Base-by-base conservation (phyloP, 2,113 vertebrate genomes). In the Eulacestoma nigropectus region DNA sequence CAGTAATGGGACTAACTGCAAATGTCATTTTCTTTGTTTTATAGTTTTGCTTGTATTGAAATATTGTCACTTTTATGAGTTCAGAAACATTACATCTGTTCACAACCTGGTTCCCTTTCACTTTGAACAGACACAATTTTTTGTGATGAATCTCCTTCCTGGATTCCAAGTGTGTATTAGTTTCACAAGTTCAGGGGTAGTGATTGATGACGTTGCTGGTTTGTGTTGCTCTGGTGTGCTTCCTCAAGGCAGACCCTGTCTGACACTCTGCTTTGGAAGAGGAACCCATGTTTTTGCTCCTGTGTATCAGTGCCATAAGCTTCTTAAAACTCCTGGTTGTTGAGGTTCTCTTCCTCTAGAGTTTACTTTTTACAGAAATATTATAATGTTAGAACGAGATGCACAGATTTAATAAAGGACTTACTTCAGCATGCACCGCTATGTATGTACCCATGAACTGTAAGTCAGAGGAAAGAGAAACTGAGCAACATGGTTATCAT, bases 21-120 rank as follows among this genome's bases (percentile, higher is more conserved):
- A 95, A 92, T 96, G 79, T 95, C 33, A 73, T 87, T 96, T 94
- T 85, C 87, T 95, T 91, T 90, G 92, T 64, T 93, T 95, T 88
- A 80, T 85, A 74, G 78, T 93, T 95, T 74, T 94, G 55, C 70
- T 76, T 91, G 37, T 86, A 69, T 47, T 96, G 88, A 85, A 96
- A 77, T 94, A 92, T 55, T 93, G 93, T 94, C 79, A 74, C 75
- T 91, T 95, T 80, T 83, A 93, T 69, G 79, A 80, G 65, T 84
- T 95, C 70, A 64, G 84, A 94, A 93, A 94, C 62, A 52, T 93
- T 93, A 86, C 95, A 95, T 96, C 91, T 95, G 94, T 97, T 96
- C 75, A 77, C 93, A 96, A 95, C 91, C 89, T 97, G 91, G 56
- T 95, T 91, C 78, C 7, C 0, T 90, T 95, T 84, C 46, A 57